Base-by-base conservation (phyloP, 2,888 invertebrate species). In the Acronicta psi region DNA sequence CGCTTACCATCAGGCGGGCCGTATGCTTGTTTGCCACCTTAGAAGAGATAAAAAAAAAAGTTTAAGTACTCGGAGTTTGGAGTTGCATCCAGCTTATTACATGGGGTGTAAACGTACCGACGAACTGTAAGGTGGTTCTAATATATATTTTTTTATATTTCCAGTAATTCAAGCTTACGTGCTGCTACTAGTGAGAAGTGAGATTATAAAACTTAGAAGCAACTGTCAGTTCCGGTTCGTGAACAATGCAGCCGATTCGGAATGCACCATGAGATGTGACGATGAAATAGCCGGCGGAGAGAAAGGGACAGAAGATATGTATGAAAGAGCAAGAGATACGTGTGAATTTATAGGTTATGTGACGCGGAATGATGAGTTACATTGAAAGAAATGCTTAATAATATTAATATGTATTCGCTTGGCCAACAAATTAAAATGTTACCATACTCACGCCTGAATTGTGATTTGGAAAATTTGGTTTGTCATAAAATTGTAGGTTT, bases 161-260 rank as follows among this genome's bases (percentile, higher is more conserved):
- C n/a, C 71, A 78, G 78, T 29, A 0, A 6, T 71, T 0, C 64
- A 73, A 43, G n/a, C 44, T 3, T 74, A 75, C 51, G 16, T 70
- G 8, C 34, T 75, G 1, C 17, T 77, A 7, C 50, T 75, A 0
- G 16, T 70, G 7, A 69, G 73, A 23, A 75, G 70, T 41, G 70
- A 74, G 42, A 53, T 78, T 2, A 49, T 47, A 3, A 73, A 77
- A 42, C 55, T 75, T 0, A 42, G 36, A 16, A 61, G 46, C 25
- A 42, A 34, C 5, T 45, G 38, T 16, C 20, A 56, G 16, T 68
- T 61, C 38, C 34, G 56, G 11, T 66, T 70, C 29, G 58, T 51
- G 40, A 70, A 67, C 49, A 53, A 67, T 13, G 64, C 53, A 6
- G 47, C 56, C 31, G 62, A 55, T 16, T 50, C 37, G 10, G 41